These are phyloP conservation scores for Phaethon lepturus DNA, from an alignment of 2,113 vertebrate genomes.

Conservation along the genomic window DNA sequence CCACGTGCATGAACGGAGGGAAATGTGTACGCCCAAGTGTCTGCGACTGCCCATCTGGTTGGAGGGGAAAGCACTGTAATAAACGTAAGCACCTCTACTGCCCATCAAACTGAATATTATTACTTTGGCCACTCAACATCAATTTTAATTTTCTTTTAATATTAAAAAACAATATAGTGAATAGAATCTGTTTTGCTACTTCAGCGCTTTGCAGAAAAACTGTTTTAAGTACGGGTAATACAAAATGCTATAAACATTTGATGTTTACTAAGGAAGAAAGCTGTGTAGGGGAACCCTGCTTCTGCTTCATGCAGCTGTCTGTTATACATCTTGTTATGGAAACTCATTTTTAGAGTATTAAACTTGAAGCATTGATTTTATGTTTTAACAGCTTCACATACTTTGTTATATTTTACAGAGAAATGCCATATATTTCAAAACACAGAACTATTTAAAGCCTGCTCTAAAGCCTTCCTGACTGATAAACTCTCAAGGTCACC, in stretches of 20 bases:
- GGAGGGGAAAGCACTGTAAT: conserved; percentile 73
- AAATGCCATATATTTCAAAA: conserved; percentile 72
- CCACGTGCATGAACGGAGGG: conserved; percentile 81
- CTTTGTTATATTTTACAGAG: conserved; percentile 67
- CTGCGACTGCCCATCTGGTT: conserved; percentile 82
- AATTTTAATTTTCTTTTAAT: neutral
- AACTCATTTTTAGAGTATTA: conserved; percentile 72
- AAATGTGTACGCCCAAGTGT: conserved; percentile 76
- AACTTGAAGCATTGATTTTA: conserved; percentile 69
- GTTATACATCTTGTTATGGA: conserved; percentile 69
- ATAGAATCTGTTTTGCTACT: neutral
- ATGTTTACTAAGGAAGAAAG: neutral
- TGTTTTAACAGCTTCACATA: conserved; percentile 59
- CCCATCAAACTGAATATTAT: neutral
- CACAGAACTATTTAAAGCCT: conserved; percentile 55
- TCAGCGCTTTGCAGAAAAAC: neutral
- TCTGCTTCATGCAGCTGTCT: conserved; percentile 23
- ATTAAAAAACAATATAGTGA: neutral
- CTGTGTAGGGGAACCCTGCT: neutral
- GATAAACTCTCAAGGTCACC: conserved; percentile 77
- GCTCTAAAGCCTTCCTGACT: conserved; percentile 63
- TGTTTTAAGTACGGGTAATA: neutral
- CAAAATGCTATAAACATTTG: conserved; percentile 14
- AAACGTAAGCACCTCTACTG: conserved; percentile 70
- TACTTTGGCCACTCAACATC: neutral